Conservation (phyloP, 2,797 vertebrate species). For the Lophotriccus pileatus region DNA sequence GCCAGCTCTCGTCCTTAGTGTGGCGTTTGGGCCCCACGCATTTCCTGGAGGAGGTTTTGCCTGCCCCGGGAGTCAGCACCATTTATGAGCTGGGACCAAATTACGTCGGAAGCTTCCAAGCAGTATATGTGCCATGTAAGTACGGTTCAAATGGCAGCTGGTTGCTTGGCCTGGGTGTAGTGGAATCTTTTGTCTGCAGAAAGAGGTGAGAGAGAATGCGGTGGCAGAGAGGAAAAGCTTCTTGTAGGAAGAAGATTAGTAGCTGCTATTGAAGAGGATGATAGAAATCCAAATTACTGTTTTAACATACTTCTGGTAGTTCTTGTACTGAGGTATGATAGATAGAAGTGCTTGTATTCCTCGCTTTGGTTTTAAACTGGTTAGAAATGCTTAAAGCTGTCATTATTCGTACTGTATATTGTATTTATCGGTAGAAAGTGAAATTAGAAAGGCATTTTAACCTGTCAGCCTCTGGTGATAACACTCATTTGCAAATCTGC, state of each 20-base stretch:
- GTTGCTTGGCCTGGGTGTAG: neutral
- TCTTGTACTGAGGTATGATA: neutral
- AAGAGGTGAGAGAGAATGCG: neutral
- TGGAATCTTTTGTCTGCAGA: neutral
- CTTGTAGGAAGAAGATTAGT: neutral
- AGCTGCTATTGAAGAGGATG: neutral
- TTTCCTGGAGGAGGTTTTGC: slow-evolving; percentile 95
- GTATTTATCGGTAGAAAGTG: neutral
- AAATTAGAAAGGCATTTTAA: neutral
- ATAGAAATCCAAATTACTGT: neutral
- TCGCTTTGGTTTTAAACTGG: neutral
- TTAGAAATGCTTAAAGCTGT: neutral
- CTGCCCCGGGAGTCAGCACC: slow-evolving; percentile 84
- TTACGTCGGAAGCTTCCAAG: slow-evolving; percentile 94
- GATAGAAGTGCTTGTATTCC: neutral
- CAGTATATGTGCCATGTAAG: slow-evolving; percentile 91
- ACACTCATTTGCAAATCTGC: neutral
- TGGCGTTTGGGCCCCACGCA: slow-evolving; percentile 95
- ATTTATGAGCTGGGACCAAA: slow-evolving; percentile 93
- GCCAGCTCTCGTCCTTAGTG: slow-evolving; percentile 88
- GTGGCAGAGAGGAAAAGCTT: neutral
- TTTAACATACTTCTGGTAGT: neutral
- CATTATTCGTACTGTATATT: neutral
- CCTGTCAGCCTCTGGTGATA: neutral
- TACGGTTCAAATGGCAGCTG: neutral